phyloP scores from a whole-genome alignment of 2,888 invertebrate species.

The Minunthozetes semirufus region DNA sequence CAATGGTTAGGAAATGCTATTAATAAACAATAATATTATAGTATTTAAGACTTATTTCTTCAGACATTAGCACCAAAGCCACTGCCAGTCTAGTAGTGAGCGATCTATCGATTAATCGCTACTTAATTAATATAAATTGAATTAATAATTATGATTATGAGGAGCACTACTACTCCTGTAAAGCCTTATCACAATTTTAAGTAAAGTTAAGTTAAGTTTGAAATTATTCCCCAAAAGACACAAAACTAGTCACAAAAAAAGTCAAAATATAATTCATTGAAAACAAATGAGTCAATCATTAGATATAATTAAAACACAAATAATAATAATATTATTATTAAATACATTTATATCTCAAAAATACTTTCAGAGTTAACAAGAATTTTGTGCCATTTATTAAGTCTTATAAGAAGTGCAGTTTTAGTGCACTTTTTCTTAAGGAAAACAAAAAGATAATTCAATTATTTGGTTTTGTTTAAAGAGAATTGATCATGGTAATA shows the following conservation, averaged over 20 bases:
- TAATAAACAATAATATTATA: neutral
- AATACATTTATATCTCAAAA: neutral
- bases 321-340: neutral
- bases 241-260: conserved; percentile 14
- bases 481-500: too few relatives aligned
- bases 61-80: conserved; percentile 8
- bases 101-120: neutral
- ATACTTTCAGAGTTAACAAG: neutral
- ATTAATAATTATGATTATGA: neutral
- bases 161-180: conserved; percentile 14
- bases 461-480: too few relatives aligned
- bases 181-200: neutral
- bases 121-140: neutral
- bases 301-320: neutral
- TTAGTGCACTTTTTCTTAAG: conserved; percentile 12
- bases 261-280: neutral
- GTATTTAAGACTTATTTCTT: neutral
- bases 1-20: neutral
- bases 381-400: conserved; percentile 10
- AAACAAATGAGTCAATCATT: neutral
- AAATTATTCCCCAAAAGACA: neutral
- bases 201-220: neutral
- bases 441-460: neutral
- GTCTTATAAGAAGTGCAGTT: neutral
- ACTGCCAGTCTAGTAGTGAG: conserved; percentile 16